These are phyloP conservation scores for Lagopus muta DNA, from an alignment of 2,113 vertebrate genomes.

Conservation along the genomic window DNA sequence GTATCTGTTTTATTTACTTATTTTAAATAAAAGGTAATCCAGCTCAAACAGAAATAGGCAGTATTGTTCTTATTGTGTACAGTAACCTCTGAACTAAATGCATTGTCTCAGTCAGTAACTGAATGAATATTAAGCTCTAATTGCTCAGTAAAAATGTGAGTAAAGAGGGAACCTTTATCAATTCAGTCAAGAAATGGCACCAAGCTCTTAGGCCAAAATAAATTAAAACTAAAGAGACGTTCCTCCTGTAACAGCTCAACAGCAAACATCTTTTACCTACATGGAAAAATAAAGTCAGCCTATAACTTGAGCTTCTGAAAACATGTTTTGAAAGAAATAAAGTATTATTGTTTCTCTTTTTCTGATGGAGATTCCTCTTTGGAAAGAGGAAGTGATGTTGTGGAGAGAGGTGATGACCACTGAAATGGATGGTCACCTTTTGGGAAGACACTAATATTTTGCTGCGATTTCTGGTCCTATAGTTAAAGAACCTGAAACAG, in stretches of 20 bases:
- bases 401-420: background rate
- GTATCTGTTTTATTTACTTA: background rate
- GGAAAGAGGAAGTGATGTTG: background rate
- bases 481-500: background rate
- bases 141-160: background rate
- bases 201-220: background rate
- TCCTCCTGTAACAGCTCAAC: background rate
- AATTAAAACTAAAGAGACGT: slow-evolving; percentile 13
- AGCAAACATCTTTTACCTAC: background rate
- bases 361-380: background rate
- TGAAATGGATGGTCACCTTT: background rate
- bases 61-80: background rate
- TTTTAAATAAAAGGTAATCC: background rate
- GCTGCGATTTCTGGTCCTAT: background rate
- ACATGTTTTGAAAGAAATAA: background rate
- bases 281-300: background rate
- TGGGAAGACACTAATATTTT: background rate
- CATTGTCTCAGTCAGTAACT: background rate
- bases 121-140: background rate
- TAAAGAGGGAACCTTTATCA: background rate
- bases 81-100: background rate
- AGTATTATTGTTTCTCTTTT: background rate
- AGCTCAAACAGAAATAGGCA: background rate
- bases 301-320: background rate
- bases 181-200: background rate